A percentile compares a stretch with the other conserved stretches of the same genome.
Conservation (phyloP, 1,140 invertebrate species). For the Calliphora vicina region DNA sequence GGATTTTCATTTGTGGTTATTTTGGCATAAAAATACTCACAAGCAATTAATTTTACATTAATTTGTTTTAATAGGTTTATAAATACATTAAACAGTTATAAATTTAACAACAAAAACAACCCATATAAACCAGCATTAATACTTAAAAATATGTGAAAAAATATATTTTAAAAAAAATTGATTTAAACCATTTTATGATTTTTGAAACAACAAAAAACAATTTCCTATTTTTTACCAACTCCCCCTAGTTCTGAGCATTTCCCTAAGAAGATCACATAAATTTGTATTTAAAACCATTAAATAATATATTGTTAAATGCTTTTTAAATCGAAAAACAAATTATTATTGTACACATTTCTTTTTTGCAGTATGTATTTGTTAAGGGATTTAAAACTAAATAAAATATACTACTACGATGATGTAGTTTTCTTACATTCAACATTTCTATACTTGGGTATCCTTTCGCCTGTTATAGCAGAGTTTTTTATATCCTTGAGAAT, state of each 20-base stretch:
- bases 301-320: constrained; percentile 37
- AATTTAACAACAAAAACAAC: constrained; percentile 17
- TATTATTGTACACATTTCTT: constrained; percentile 25
- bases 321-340: constrained; percentile 39
- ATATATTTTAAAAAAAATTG: neutral
- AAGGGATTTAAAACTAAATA: constrained; percentile 39
- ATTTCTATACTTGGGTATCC: neutral
- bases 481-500: neutral
- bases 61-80: constrained; percentile 28
- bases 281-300: constrained; percentile 18
- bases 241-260: too few species aligned
- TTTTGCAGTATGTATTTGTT: constrained; percentile 40
- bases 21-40: constrained; percentile 32
- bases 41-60: constrained; percentile 32
- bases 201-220: neutral
- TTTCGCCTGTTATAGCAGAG: neutral
- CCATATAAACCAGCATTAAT: neutral
- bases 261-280: constrained; percentile 6
- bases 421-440: neutral
- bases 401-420: neutral
- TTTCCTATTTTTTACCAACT: neutral
- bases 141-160: neutral
- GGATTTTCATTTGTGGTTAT: constrained; percentile 33
- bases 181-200: neutral
- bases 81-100: constrained; percentile 27